These are phyloP conservation scores for Merluccius polli DNA, from an alignment of 2,797 vertebrate genomes.

Conservation along the genomic window DNA sequence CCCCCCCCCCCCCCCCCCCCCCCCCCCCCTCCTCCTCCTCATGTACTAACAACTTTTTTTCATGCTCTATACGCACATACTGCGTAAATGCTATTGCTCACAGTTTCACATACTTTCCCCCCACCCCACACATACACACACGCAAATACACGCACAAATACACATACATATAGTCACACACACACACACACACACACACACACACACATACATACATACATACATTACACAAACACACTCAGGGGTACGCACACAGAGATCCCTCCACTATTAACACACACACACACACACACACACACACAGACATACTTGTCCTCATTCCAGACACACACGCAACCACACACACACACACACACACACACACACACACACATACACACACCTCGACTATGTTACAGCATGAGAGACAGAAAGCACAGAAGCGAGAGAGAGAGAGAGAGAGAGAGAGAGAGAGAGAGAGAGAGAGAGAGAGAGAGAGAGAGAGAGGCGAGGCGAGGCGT, in stretches of 20 bases:
- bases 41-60: slow-evolving; percentile 3
- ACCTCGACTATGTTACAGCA: not conserved
- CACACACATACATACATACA: not conserved
- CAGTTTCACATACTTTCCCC: not conserved
- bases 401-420: too few species aligned
- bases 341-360: not conserved
- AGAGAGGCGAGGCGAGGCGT: not conserved
- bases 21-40: not conserved
- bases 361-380: not conserved
- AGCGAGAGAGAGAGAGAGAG: too few species aligned
- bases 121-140: not conserved
- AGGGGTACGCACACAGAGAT: not conserved
- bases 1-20: slow-evolving; percentile 14
- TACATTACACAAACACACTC: not conserved
- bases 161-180: not conserved
- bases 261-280: not conserved
- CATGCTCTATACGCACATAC: slow-evolving; percentile 36
- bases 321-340: not conserved
- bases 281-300: not conserved
- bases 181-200: not conserved
- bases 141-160: not conserved
- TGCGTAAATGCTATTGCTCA: slow-evolving; percentile 15
- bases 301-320: slow-evolving; percentile 19
- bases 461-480: not conserved
- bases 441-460: not conserved